Base-by-base conservation (phyloP, 2,888 invertebrate species). In the Linnaemya vulpina region DNA sequence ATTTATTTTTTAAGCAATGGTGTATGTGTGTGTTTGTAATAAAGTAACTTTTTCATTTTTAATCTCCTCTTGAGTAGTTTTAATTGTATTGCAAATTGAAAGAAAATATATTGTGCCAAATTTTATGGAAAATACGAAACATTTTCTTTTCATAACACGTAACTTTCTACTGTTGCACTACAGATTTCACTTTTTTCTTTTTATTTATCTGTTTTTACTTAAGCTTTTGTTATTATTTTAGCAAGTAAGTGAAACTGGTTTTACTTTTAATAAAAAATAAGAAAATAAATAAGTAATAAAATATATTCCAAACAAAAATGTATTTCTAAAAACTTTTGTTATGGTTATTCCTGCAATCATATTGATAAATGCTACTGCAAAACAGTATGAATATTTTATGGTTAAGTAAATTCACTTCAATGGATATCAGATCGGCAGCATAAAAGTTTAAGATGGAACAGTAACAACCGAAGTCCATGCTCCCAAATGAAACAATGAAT, bases 21-120 rank as follows among this genome's bases (percentile, higher is more conserved):
- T 38, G 38, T 38, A 3, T 38, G 4, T 55, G 25, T 20, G 5
- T 58, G 17, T 35, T 35, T 58, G 35, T n/a, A 58, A 8, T n/a
- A 0, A 2, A 9, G n/a, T 58, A 38, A 38, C 60, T 17, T 0
- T 30, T 20, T 35, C 17, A 35, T 60, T 38, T 38, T 20, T 60
- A 43, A 58, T 43, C 40, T 43, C 8, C 30, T 10, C 30, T 43
- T 38, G 43, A 15, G 7, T 46, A 49, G 20, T 49, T 60, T 49
- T 35, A 71, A 46, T 35, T 49, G 20, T n/a, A 22, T 49, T 10
- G 35, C 20, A 74, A 74, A 51, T 49, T 38, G 46, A 74, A 73
- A 49, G 49, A 62, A 60, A 74, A 62, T 38, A 60, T 74, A 5
- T 38, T 38, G 38, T 74, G 22, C 62, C 49, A 49, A 73, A 35